Percentiles rank a stretch among this genome's conserved stretches.
phyloP scores from a whole-genome alignment of 2,888 invertebrate species.

The Linyphia triangularis region DNA sequence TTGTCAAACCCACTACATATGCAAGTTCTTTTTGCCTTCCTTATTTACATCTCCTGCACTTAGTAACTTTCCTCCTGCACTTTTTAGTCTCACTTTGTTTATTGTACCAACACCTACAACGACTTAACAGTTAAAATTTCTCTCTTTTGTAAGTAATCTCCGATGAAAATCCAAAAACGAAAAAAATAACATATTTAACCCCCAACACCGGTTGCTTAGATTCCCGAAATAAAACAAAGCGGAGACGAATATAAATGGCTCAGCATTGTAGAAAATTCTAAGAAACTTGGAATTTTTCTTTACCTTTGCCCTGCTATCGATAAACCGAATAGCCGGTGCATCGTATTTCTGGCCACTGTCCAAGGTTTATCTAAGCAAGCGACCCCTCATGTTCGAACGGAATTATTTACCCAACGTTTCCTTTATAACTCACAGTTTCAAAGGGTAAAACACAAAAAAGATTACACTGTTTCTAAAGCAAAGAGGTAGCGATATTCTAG shows the following conservation, averaged over 20 bases:
- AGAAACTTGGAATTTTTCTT: background rate
- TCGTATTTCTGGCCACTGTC: constrained; percentile 43
- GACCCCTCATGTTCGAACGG: background rate
- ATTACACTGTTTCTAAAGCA: background rate
- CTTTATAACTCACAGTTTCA: constrained; percentile 20
- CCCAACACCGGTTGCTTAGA: background rate
- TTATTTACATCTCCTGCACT: too few relatives aligned
- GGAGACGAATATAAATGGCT: background rate
- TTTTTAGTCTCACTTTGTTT: too few relatives aligned
- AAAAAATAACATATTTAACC: too few relatives aligned
- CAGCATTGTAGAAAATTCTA: background rate
- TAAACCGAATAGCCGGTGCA: background rate
- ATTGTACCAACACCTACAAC: too few relatives aligned
- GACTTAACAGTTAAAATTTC: too few relatives aligned
- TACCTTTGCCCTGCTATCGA: background rate
- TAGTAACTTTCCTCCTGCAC: too few relatives aligned
- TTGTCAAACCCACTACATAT: too few relatives aligned
- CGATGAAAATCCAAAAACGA: too few relatives aligned
- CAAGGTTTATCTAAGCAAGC: constrained; percentile 29
- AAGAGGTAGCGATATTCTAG: background rate
- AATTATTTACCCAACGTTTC: constrained; percentile 36
- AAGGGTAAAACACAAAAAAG: constrained; percentile 1
- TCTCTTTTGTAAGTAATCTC: too few relatives aligned
- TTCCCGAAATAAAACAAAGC: background rate
- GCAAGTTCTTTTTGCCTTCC: too few relatives aligned